Conservation (phyloP, 2,888 invertebrate genomes). For the Eremobia ochroleuca region DNA sequence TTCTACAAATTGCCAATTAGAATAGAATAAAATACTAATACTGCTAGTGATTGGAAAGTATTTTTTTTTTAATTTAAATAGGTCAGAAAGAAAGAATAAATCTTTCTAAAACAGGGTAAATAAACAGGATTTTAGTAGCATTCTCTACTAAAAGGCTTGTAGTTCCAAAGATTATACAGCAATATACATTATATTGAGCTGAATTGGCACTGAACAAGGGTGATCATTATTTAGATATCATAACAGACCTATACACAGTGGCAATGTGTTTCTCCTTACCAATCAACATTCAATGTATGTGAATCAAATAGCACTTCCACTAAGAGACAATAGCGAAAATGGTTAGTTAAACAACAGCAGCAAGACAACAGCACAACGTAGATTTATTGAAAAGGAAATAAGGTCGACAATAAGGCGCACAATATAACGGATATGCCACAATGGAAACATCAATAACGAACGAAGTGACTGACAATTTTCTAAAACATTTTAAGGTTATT, state of each 20-base stretch:
- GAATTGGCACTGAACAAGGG: slow-evolving; percentile 36
- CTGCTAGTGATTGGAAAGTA: not conserved
- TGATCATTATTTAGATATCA: slow-evolving; percentile 31
- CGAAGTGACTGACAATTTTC: slow-evolving; percentile 41
- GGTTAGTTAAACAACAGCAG: slow-evolving; percentile 16
- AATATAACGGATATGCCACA: slow-evolving; percentile 48
- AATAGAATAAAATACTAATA: not conserved
- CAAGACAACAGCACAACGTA: slow-evolving; percentile 33
- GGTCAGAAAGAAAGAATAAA: not conserved
- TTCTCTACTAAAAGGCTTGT: not conserved
- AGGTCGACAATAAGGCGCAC: slow-evolving; percentile 47
- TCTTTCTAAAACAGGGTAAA: not conserved
- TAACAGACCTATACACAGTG: slow-evolving; percentile 23
- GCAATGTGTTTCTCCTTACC: slow-evolving; percentile 18
- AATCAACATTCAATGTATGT: slow-evolving; percentile 39
- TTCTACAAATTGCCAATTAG: not conserved
- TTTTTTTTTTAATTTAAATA: not conserved
- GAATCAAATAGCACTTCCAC: slow-evolving; percentile 54
- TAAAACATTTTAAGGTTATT: slow-evolving; percentile 58
- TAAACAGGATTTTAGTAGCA: not conserved
- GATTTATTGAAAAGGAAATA: slow-evolving; percentile 55
- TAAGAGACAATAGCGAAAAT: slow-evolving; percentile 29
- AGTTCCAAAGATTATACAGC: not conserved
- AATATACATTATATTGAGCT: not conserved
- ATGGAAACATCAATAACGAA: slow-evolving; percentile 29